phyloP scores from a whole-genome alignment of 2,797 vertebrate species.

The Cuniculus paca region DNA sequence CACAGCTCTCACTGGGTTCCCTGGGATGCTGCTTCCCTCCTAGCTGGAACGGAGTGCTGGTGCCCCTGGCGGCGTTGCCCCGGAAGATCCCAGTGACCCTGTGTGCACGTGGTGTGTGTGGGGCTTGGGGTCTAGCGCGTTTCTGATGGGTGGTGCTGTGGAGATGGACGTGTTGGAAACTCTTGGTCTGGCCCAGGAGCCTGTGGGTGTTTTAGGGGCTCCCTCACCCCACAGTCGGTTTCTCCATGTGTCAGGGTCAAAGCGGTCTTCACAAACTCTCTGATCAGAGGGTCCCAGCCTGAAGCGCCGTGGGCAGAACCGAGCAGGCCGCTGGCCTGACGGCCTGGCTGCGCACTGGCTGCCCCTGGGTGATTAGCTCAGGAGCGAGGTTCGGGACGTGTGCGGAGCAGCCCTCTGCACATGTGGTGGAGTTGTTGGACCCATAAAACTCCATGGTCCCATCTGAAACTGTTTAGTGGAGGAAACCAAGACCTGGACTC shows the following conservation, averaged over 20 bases:
- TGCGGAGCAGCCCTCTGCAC: not conserved
- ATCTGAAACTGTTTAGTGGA: constrained; percentile 93
- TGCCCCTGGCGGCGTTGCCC: not conserved
- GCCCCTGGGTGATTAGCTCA: not conserved
- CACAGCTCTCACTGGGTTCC: not conserved
- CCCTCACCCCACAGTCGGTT: not conserved
- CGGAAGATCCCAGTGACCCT: not conserved
- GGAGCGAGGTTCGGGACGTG: not conserved
- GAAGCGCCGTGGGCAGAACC: not conserved
- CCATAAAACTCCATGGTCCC: constrained; percentile 90
- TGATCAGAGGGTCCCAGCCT: not conserved
- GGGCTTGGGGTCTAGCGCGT: not conserved
- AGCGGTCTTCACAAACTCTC: not conserved
- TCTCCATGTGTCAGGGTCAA: not conserved
- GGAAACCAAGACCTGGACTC: constrained; percentile 89
- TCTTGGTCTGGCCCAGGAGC: not conserved
- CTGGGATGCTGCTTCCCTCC: not conserved
- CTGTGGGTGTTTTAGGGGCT: not conserved
- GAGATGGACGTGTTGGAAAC: not conserved
- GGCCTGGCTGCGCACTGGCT: not conserved
- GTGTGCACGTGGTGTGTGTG: rapidly evolving
- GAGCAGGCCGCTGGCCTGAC: too few species aligned
- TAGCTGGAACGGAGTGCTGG: not conserved
- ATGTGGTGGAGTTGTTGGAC: constrained; percentile 82
- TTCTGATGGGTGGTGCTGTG: not conserved